A percentile compares a stretch with the other conserved stretches of the same genome.
Evolutionary conservation across 2,888 invertebrate genomes (phyloP).

Genomic region (Geotrupes spiniger): DNA sequence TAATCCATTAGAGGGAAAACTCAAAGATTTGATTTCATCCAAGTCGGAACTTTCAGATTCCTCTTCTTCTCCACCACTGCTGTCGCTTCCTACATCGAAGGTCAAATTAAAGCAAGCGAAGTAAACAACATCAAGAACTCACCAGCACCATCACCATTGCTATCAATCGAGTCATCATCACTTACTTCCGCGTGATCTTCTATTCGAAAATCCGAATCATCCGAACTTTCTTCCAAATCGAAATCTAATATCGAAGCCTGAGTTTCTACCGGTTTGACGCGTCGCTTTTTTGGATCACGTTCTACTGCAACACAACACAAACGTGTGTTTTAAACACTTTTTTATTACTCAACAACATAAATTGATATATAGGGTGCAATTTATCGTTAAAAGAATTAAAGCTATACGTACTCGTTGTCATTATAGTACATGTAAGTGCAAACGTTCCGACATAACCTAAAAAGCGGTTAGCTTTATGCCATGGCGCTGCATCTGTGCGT

Average conservation of each 20-base stretch:
- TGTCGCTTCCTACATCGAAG: slow-evolving; percentile 32
- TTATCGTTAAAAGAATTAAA: not conserved
- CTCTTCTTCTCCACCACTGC: slow-evolving; percentile 43
- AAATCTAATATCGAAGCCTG: slow-evolving; percentile 75
- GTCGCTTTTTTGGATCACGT: slow-evolving; percentile 75
- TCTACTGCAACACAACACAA: slow-evolving; percentile 50
- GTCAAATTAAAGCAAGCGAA: not conserved
- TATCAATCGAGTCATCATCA: slow-evolving; percentile 73
- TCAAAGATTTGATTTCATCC: slow-evolving; percentile 45
- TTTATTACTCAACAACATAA: too few relatives aligned
- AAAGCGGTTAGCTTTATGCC: slow-evolving; percentile 2
- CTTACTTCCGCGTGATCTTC: slow-evolving; percentile 80
- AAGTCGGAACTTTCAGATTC: slow-evolving; percentile 42
- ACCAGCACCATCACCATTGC: slow-evolving; percentile 59
- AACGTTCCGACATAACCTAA: slow-evolving; percentile 16
- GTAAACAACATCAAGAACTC: not conserved
- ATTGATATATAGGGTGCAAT: too few relatives aligned
- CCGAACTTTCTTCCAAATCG: slow-evolving; percentile 87
- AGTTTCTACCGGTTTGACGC: slow-evolving; percentile 76
- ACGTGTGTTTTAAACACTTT: too few relatives aligned
- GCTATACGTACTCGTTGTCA: slow-evolving; percentile 13
- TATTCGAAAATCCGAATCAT: slow-evolving; percentile 92
- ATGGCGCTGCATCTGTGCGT: too few relatives aligned
- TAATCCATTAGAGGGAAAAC: slow-evolving; percentile 42
- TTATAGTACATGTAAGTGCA: not conserved